Percentiles rank a stretch among this genome's conserved stretches.
phyloP scores from a whole-genome alignment of 1,140 invertebrate genomes.

The Zaprionus ghesquierei region DNA sequence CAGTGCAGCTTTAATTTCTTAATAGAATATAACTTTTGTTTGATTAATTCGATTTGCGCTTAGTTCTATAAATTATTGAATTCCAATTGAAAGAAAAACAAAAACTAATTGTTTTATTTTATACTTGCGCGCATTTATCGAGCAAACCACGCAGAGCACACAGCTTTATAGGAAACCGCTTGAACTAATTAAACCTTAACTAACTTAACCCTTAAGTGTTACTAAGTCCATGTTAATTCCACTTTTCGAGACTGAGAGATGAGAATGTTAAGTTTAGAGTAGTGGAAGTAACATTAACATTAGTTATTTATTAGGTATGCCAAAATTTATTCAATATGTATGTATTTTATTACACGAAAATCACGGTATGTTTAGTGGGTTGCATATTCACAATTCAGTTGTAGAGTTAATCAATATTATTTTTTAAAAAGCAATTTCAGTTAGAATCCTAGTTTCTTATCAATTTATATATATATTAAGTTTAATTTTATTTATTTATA shows the following conservation, averaged over 20 bases:
- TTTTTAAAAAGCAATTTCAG: neutral
- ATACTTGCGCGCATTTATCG: neutral
- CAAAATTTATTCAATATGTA: neutral
- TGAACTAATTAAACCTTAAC: conserved; percentile 7
- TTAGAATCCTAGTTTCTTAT: too few species aligned
- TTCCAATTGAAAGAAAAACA: neutral
- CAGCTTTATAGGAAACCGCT: neutral
- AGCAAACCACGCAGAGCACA: conserved; percentile 9
- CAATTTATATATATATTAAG: too few species aligned
- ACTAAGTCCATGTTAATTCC: neutral
- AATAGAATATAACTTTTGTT: neutral
- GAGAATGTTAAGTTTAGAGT: neutral
- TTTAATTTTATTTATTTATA: too few species aligned
- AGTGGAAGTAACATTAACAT: neutral
- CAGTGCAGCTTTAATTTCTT: neutral
- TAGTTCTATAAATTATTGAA: neutral
- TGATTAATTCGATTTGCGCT: neutral
- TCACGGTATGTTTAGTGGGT: neutral
- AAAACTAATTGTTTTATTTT: neutral
- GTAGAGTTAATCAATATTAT: neutral
- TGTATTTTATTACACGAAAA: neutral
- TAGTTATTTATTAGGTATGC: neutral
- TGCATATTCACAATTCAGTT: neutral
- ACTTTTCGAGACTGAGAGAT: neutral
- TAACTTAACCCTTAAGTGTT: neutral